Evolutionary conservation across 2,113 vertebrate species (phyloP).

Genomic region (Mesitornis unicolor): DNA sequence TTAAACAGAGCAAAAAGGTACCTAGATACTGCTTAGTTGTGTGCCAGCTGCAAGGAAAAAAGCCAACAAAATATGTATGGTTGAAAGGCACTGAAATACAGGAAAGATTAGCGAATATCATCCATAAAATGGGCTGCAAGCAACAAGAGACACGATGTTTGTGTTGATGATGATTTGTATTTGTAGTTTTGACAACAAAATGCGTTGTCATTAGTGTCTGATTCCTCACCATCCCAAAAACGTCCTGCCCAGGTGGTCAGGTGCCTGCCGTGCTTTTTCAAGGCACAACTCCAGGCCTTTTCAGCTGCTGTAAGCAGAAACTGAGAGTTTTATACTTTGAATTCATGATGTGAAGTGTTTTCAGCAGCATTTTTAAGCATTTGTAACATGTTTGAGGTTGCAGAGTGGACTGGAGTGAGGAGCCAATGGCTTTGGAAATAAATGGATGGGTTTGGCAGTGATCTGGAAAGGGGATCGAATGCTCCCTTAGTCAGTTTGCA

Average conservation of each 20-base stretch:
- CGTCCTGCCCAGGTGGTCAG: background rate
- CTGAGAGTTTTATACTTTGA: background rate
- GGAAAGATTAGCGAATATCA: background rate
- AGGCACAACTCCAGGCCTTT: background rate
- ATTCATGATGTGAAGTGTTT: background rate
- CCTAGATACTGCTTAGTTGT: background rate
- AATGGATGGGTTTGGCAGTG: slow-evolving; percentile 17
- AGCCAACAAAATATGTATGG: background rate
- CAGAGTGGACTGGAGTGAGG: slow-evolving; percentile 17
- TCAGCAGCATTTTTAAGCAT: background rate
- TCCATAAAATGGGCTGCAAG: background rate
- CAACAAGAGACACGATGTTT: background rate
- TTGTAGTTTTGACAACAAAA: background rate
- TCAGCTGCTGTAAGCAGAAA: background rate
- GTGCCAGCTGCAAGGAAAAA: background rate
- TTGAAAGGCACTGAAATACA: background rate
- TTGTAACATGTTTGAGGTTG: background rate
- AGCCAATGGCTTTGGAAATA: background rate
- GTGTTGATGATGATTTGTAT: background rate
- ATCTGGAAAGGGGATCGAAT: too few relatives aligned
- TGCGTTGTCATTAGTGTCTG: background rate
- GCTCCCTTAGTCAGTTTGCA: too few relatives aligned
- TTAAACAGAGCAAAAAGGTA: background rate
- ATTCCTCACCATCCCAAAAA: background rate
- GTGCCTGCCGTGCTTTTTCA: background rate